Conservation (phyloP, 2,113 vertebrate genomes). For the Empidonax alnorum region DNA sequence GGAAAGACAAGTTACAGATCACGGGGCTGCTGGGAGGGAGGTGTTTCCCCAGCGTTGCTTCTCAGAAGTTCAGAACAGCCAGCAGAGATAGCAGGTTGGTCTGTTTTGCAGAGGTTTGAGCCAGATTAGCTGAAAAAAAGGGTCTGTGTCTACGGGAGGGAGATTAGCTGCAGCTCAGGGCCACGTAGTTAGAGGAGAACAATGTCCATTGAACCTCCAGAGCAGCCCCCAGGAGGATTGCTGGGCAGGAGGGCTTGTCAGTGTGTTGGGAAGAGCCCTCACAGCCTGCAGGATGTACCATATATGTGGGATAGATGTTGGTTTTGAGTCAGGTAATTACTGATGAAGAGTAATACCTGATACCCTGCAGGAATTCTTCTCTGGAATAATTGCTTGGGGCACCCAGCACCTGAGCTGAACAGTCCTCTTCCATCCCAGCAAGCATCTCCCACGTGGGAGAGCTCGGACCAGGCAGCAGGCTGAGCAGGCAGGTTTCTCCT, state of each 20-base stretch:
- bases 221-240: not conserved
- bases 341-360: not conserved
- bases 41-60: not conserved
- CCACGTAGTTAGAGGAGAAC: not conserved
- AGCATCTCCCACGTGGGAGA: not conserved
- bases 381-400: not conserved
- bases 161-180: conserved; percentile 14
- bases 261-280: not conserved
- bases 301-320: not conserved
- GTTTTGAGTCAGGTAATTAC: not conserved
- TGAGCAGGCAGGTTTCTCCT: not conserved
- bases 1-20: not conserved
- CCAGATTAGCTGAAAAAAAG: conserved; percentile 12
- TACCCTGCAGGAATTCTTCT: not conserved
- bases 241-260: not conserved
- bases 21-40: not conserved
- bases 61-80: not conserved
- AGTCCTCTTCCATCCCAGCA: not conserved
- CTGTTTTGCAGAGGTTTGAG: not conserved
- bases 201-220: not conserved
- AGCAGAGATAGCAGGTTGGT: not conserved
- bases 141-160: not conserved
- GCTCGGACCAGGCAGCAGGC: not conserved
- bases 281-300: not conserved
- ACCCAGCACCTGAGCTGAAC: rapidly evolving